Evolutionary conservation across 2,113 vertebrate species (phyloP).

Genomic region (Chamaetylas fuelleborni): DNA sequence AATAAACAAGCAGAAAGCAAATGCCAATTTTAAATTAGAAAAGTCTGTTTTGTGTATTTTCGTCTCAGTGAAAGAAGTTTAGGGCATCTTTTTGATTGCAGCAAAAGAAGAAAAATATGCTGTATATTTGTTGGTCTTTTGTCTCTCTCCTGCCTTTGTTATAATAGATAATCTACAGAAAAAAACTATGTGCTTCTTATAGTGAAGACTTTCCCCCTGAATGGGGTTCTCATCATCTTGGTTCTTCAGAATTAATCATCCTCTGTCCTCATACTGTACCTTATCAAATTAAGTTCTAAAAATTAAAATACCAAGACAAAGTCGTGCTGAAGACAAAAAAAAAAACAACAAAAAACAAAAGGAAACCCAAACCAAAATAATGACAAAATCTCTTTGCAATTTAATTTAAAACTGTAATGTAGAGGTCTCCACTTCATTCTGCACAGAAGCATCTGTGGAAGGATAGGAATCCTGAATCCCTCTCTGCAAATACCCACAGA

Average conservation of each 20-base stretch:
- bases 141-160: neutral
- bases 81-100: neutral
- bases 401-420: neutral
- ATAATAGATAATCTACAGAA: neutral
- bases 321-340: neutral
- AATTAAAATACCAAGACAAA: neutral
- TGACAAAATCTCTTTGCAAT: neutral
- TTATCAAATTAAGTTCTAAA: neutral
- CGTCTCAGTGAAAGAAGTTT: neutral
- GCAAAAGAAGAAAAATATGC: neutral
- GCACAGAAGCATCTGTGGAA: neutral
- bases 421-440: neutral
- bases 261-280: neutral
- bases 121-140: neutral
- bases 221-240: neutral
- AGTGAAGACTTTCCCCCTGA: neutral
- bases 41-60: neutral
- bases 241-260: neutral
- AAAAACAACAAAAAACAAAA: neutral
- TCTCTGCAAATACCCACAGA: neutral
- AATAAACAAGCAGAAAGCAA: slow-evolving; percentile 36
- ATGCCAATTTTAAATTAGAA: slow-evolving; percentile 13
- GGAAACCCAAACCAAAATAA: neutral
- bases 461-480: neutral
- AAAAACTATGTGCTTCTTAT: neutral